These are phyloP conservation scores for Corythornis cristatus DNA, from an alignment of 2,113 vertebrate genomes.

Conservation along the genomic window DNA sequence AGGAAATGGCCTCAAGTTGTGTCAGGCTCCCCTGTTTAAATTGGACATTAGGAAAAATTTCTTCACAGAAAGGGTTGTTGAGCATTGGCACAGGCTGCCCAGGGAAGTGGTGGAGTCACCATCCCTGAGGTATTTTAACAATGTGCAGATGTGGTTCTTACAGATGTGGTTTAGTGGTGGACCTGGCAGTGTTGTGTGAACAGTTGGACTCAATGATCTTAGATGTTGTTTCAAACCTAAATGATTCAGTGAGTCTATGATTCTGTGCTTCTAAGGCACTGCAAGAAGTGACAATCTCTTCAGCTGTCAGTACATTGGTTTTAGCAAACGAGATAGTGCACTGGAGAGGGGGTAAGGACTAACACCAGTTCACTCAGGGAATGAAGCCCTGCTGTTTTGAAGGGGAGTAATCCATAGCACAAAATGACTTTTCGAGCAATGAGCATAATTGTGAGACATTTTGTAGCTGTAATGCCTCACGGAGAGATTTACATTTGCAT, in stretches of 20 bases:
- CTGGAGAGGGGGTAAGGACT: neutral
- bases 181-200: neutral
- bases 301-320: neutral
- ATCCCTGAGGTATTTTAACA: neutral
- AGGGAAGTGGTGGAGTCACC: neutral
- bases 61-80: neutral
- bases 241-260: neutral
- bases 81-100: neutral
- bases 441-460: conserved; percentile 43
- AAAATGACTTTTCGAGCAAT: neutral
- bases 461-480: neutral
- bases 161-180: neutral
- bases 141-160: neutral
- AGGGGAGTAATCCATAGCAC: neutral
- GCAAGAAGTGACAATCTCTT: neutral
- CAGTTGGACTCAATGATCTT: neutral
- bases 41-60: neutral
- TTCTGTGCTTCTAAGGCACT: neutral
- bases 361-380: neutral
- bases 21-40: neutral
- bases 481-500: conserved; percentile 52
- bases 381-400: neutral
- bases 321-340: neutral
- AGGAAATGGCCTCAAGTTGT: neutral
- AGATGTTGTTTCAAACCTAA: neutral